These are phyloP conservation scores for Netelia inedita DNA, from an alignment of 2,888 invertebrate genomes.

Conservation along the genomic window DNA sequence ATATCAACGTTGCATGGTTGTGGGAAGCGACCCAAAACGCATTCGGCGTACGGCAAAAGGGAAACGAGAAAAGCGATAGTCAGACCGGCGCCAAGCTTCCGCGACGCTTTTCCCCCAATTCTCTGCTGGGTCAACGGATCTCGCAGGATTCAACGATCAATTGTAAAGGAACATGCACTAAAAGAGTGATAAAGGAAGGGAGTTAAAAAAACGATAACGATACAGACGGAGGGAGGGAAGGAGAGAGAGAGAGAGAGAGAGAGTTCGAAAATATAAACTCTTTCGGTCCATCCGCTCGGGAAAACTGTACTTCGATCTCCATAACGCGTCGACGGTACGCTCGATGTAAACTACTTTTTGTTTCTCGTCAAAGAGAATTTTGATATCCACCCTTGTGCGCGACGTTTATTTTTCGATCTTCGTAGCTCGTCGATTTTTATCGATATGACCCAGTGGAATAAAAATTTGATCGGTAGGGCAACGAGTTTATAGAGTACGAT, in stretches of 20 bases:
- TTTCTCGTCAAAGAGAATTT: slow-evolving; percentile 46
- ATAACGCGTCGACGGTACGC: background rate
- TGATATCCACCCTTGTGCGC: slow-evolving; percentile 8
- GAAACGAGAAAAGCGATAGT: slow-evolving; percentile 59
- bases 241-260: slow-evolving; percentile 3
- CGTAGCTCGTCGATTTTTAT: slow-evolving; percentile 1
- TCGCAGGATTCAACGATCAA: slow-evolving; percentile 59
- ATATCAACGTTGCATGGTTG: slow-evolving; percentile 48
- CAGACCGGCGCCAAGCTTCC: slow-evolving; percentile 67
- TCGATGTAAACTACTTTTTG: slow-evolving; percentile 29
- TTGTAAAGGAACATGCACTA: slow-evolving; percentile 40
- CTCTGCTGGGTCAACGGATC: slow-evolving; percentile 50
- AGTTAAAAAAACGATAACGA: slow-evolving; percentile 33
- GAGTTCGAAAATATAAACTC: slow-evolving; percentile 53
- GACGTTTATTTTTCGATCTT: slow-evolving; percentile 18
- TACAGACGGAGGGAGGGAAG: slow-evolving; percentile 5
- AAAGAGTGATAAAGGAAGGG: slow-evolving; percentile 17
- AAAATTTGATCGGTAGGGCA: background rate
- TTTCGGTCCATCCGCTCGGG: slow-evolving; percentile 26
- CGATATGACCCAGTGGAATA: slow-evolving; percentile 5
- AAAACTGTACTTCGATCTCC: slow-evolving; percentile 55
- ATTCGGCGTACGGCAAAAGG: slow-evolving; percentile 56
- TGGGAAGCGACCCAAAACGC: slow-evolving; percentile 70
- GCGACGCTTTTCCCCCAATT: slow-evolving; percentile 24
- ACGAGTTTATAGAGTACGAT: background rate